Conservation (phyloP, 1,140 invertebrate species). For the Holcopasites calliopsidis region DNA sequence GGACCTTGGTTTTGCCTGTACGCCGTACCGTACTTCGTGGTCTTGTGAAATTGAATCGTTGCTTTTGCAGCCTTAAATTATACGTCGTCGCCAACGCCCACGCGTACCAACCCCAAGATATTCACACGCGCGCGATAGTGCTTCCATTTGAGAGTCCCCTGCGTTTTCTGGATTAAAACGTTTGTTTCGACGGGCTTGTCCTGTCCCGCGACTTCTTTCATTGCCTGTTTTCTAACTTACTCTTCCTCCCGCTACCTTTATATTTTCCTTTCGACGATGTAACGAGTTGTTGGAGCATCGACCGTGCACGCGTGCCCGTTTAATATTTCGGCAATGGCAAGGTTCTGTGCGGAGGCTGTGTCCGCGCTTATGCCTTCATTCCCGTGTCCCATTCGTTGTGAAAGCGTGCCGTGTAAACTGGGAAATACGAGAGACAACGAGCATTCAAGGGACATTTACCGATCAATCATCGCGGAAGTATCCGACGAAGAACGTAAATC, state of each 20-base stretch:
- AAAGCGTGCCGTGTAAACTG: no score
- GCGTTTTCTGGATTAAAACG: conserved; percentile 63
- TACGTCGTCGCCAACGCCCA: conserved; percentile 67
- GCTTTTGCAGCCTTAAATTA: conserved; percentile 66
- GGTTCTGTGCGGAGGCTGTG: no score
- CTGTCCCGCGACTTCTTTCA: conserved; percentile 47
- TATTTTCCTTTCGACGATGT: conserved; percentile 19
- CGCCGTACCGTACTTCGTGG: conserved; percentile 46
- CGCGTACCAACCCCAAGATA: conserved; percentile 50
- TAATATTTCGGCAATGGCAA: conserved; percentile 26
- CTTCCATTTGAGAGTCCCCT: conserved; percentile 37
- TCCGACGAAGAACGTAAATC: conserved; percentile 52
- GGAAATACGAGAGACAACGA: neutral
- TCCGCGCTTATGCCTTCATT: no score
- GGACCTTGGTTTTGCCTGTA: conserved; percentile 52
- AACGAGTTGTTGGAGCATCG: conserved; percentile 25
- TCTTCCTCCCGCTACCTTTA: neutral
- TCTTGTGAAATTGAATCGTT: conserved; percentile 70
- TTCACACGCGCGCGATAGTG: conserved; percentile 49
- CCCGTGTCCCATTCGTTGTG: no score
- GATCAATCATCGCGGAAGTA: conserved; percentile 57
- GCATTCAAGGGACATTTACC: conserved; percentile 31
- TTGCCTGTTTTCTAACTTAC: conserved; percentile 36
- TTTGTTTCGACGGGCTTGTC: conserved; percentile 62
- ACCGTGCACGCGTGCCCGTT: conserved; percentile 6